phyloP scores from a whole-genome alignment of 2,888 invertebrate species.

The Tribolium freemani region DNA sequence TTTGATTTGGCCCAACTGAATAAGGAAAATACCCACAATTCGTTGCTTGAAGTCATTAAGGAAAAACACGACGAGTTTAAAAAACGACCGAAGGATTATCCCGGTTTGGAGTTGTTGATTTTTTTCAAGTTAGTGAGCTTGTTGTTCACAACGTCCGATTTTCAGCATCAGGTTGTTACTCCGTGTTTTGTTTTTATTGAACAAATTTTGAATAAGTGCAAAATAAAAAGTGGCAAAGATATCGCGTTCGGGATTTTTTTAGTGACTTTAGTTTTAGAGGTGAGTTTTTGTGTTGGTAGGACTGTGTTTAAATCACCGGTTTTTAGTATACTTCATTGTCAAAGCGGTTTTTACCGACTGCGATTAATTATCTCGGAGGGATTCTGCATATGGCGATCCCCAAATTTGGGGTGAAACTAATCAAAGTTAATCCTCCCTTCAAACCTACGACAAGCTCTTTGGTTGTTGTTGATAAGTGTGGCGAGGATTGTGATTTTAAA shows the following conservation, averaged over 20 bases:
- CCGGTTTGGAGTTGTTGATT: conserved; percentile 79
- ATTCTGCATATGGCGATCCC: conserved; percentile 80
- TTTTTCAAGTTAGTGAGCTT: conserved; percentile 86
- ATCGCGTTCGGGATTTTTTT: conserved; percentile 85
- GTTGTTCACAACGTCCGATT: conserved; percentile 92
- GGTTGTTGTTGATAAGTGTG: conserved; percentile 71
- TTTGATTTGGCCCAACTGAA: conserved; percentile 81
- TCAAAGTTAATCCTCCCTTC: conserved; percentile 80
- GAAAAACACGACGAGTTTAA: conserved; percentile 79
- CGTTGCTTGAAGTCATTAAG: conserved; percentile 78
- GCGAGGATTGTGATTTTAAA: conserved; percentile 57
- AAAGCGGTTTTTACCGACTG: conserved; percentile 85
- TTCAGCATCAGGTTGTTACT: conserved; percentile 89
- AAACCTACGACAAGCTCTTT: conserved; percentile 69
- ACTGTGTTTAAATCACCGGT: conserved; percentile 22
- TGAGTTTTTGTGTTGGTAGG: conserved; percentile 60
- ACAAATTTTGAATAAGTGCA: conserved; percentile 79
- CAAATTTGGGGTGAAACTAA: conserved; percentile 72
- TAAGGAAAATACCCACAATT: conserved; percentile 77
- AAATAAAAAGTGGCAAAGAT: conserved; percentile 76
- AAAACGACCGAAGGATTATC: conserved; percentile 73
- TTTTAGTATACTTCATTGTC: conserved; percentile 81
- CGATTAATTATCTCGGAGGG: conserved; percentile 84
- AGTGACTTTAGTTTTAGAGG: conserved; percentile 81
- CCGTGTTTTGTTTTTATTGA: conserved; percentile 88